Conservation (phyloP, 2,888 invertebrate species). For the Marronus borbonicus region DNA sequence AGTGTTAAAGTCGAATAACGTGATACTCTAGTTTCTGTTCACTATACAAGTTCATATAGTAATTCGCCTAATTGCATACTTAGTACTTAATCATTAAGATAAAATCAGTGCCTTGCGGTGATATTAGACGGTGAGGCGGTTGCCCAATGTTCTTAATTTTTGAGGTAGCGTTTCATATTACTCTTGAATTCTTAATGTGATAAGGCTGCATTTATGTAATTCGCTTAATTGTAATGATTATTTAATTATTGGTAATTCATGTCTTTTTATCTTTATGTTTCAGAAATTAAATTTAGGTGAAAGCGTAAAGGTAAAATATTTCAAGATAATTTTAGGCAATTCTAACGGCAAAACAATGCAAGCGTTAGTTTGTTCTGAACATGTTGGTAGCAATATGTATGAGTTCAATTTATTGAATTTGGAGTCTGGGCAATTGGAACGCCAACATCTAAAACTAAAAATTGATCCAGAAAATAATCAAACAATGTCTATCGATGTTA, state of each 20-base stretch:
- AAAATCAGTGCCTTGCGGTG: too few species aligned
- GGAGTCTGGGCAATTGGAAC: constrained; percentile 30
- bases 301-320: constrained; percentile 8
- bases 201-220: not conserved
- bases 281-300: constrained; percentile 23
- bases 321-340: constrained; percentile 21
- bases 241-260: too few species aligned
- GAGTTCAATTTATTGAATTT: constrained; percentile 48
- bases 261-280: not conserved
- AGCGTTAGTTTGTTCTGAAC: constrained; percentile 40
- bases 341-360: not conserved
- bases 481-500: constrained; percentile 56
- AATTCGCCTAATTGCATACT: too few species aligned
- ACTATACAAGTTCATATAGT: too few species aligned
- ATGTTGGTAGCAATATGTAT: constrained; percentile 27
- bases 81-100: too few species aligned
- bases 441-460: constrained; percentile 23
- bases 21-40: too few species aligned
- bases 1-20: too few species aligned
- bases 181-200: too few species aligned
- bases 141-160: too few species aligned
- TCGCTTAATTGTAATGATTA: too few species aligned
- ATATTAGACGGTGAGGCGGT: too few species aligned
- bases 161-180: too few species aligned
- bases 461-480: constrained; percentile 5